Evolutionary conservation across 2,113 vertebrate species (phyloP), one percentile per base, ranked within the genome.

Genomic region (Spilogale gracilis): DNA sequence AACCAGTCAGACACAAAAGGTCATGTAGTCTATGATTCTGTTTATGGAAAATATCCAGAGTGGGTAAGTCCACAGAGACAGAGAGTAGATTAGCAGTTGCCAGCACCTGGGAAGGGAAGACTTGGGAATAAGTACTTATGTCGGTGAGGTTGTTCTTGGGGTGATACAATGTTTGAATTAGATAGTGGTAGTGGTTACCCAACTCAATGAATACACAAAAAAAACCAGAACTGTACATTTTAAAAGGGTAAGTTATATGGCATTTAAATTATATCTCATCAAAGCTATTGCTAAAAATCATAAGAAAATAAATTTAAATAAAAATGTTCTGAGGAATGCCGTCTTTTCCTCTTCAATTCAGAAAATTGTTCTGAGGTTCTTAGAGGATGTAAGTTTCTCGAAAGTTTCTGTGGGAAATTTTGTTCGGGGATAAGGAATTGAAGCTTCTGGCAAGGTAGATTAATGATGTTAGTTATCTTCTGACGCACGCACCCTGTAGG

Each of bases 241-340:
- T 52, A 79, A 89, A 96, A 82, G 32, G 21, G 21, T 74, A 88
- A 93, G 67, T 63, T 85, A 9, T n/a, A 38, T 5, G 14, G 4
- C 27, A 86, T 48, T 94, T 54, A 79, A 23, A 76, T 89, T 83
- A 38, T 67, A 88, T 52, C 11, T 81, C n/a, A 18, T 54, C 54
- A 71, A 89, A 88, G 18, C 11, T 84, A 25, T 67, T 93, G 84
- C 30, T 78, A 87, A 95, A 91, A 63, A 50, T 84, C 84, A 93
- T 48, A 76, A 3, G n/a, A 91, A 71, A 87, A 50, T 71, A 3
- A 50, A 61, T 54, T 91, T 61, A 82, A 81, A 74, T 52, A 32
- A 90, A 94, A 79, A 80, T 2, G 18, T 45, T 54, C 27, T 43
- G 13, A 84, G 45, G 73, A 80, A 3, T 27, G 61, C 48, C 38